These are phyloP conservation scores for Drosophila ezoana DNA, from an alignment of 2,888 invertebrate species.

Conservation along the genomic window DNA sequence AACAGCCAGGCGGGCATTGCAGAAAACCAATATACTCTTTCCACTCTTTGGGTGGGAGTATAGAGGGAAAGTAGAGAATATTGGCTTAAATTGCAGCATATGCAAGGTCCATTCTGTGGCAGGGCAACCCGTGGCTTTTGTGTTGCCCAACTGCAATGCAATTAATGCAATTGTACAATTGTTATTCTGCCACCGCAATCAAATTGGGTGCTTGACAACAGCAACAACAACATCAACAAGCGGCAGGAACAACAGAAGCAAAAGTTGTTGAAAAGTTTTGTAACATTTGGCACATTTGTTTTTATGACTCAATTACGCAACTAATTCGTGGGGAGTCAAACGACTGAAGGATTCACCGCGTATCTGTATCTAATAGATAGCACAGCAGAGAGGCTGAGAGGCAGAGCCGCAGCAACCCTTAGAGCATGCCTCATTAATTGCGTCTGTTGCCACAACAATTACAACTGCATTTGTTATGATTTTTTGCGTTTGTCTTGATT, in stretches of 20 bases:
- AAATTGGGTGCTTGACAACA: conserved; percentile 22
- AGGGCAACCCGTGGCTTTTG: conserved; percentile 65
- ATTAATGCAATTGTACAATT: conserved; percentile 78
- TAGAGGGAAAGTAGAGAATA: background rate
- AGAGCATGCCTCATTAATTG: conserved; percentile 61
- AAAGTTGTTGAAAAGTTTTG: conserved; percentile 51
- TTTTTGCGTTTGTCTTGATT: conserved; percentile 34
- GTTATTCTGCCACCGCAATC: conserved; percentile 45
- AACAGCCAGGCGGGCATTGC: no score
- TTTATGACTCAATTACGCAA: conserved; percentile 84
- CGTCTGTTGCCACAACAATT: conserved; percentile 37
- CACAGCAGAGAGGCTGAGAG: background rate
- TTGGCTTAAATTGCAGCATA: conserved; percentile 63
- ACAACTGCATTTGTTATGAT: conserved; percentile 65
- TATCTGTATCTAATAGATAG: conserved; percentile 44
- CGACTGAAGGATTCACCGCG: conserved; percentile 45
- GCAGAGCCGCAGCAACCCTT: conserved; percentile 32
- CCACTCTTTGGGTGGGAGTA: no score
- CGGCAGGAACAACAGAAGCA: background rate
- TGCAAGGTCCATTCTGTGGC: conserved; percentile 57
- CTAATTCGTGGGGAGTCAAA: conserved; percentile 82
- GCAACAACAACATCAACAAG: background rate
- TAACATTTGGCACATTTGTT: conserved; percentile 84
- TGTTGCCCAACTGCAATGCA: conserved; percentile 61
- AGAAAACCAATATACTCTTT: no score